A percentile compares a stretch with the other conserved stretches of the same genome.
These are phyloP conservation scores for Belonocnema kinseyi DNA, from an alignment of 1,140 invertebrate genomes.

Conservation along the genomic window DNA sequence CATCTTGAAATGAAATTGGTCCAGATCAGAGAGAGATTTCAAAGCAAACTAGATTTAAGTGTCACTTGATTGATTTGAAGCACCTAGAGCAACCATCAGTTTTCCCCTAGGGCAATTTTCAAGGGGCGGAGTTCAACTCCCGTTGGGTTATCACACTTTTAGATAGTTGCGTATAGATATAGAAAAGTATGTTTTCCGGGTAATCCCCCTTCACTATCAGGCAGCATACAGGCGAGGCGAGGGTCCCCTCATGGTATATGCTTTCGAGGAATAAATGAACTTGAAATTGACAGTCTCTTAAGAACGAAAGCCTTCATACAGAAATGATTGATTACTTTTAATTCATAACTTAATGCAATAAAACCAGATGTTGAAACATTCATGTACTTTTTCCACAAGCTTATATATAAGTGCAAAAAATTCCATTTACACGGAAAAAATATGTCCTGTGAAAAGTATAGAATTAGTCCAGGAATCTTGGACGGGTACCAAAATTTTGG, in stretches of 20 bases:
- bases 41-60: background rate
- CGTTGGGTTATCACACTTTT: slow-evolving; percentile 25
- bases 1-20: background rate
- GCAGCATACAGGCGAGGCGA: slow-evolving; percentile 12
- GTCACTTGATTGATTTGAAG: slow-evolving; percentile 14
- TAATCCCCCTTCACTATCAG: slow-evolving; percentile 18
- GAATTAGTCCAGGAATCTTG: no score
- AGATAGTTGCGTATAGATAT: slow-evolving; percentile 32
- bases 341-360: background rate
- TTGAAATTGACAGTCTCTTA: slow-evolving; percentile 25
- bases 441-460: no score
- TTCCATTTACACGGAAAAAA: no score
- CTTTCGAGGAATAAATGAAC: slow-evolving; percentile 11
- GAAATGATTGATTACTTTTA: slow-evolving; percentile 1
- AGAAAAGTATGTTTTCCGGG: slow-evolving; percentile 13
- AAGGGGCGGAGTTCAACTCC: slow-evolving; percentile 16
- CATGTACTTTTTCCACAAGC: no score
- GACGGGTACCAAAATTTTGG: no score
- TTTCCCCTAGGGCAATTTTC: slow-evolving; percentile 20
- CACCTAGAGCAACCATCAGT: slow-evolving; percentile 19
- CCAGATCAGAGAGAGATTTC: slow-evolving; percentile 10
- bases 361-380: background rate
- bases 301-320: background rate
- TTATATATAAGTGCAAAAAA: no score
- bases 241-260: background rate